Percentiles rank a stretch among this genome's conserved stretches.
These are phyloP conservation scores for Dryobota labecula DNA, from an alignment of 2,888 invertebrate genomes.

Conservation along the genomic window DNA sequence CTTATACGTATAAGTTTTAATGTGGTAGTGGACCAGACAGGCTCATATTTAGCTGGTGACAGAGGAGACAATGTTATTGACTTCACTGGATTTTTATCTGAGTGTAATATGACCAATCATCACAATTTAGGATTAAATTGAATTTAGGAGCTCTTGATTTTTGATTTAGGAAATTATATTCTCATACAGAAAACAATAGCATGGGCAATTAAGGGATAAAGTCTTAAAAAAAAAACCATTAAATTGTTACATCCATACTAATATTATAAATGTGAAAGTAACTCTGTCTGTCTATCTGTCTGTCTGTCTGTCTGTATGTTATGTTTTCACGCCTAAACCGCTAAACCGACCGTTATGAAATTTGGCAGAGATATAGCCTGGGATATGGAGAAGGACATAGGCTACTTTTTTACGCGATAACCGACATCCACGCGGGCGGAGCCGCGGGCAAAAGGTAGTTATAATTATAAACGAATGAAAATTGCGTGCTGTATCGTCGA, in stretches of 20 bases:
- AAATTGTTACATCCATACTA: neutral
- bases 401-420: too few relatives aligned
- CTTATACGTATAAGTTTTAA: neutral
- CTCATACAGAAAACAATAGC: neutral
- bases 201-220: neutral
- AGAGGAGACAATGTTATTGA: neutral
- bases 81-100: neutral
- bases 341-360: too few relatives aligned
- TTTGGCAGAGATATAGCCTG: too few relatives aligned
- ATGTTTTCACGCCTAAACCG: too few relatives aligned
- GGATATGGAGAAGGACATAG: too few relatives aligned
- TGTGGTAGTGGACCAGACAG: neutral
- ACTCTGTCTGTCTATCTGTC: too few relatives aligned
- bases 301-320: too few relatives aligned
- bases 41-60: neutral
- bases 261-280: too few relatives aligned
- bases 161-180: neutral
- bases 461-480: neutral
- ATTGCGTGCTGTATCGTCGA: neutral
- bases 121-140: neutral
- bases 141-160: neutral
- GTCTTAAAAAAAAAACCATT: neutral
- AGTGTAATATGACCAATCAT: neutral
- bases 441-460: too few relatives aligned
- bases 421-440: too few relatives aligned